Evolutionary conservation across 1,140 invertebrate species (phyloP).

Genomic region (Nautilus pompilius): DNA sequence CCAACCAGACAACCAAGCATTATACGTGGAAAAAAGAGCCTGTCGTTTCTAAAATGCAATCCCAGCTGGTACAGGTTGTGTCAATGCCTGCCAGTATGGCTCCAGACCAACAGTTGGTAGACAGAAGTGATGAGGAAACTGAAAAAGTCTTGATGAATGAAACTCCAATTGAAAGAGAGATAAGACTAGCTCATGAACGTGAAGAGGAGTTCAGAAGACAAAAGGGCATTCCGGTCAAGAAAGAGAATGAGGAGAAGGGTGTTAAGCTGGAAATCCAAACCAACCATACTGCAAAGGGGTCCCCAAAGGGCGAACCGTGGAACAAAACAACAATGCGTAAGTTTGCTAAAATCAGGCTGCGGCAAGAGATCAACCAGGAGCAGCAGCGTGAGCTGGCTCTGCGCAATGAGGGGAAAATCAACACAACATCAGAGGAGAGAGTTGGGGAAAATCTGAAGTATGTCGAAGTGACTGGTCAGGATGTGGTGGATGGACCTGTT

Average conservation of each 20-base stretch:
- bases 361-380: slow-evolving; percentile 40
- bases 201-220: slow-evolving; percentile 58
- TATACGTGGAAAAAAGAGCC: neutral
- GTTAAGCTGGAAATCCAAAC: neutral
- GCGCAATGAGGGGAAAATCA: slow-evolving; percentile 40
- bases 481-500: slow-evolving; percentile 19
- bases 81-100: neutral
- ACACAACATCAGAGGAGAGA: slow-evolving; percentile 43
- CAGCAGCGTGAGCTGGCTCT: slow-evolving; percentile 32
- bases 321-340: slow-evolving; percentile 25
- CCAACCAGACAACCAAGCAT: slow-evolving; percentile 25
- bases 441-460: slow-evolving; percentile 37
- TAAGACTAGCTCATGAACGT: slow-evolving; percentile 58
- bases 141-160: slow-evolving; percentile 49
- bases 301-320: neutral
- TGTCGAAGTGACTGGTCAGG: slow-evolving; percentile 27
- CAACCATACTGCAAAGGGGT: neutral
- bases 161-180: slow-evolving; percentile 63
- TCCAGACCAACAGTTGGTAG: neutral
- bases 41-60: neutral
- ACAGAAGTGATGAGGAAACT: neutral
- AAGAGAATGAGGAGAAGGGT: slow-evolving; percentile 10
- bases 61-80: neutral
- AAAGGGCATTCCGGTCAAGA: slow-evolving; percentile 38
- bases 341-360: slow-evolving; percentile 34